A percentile compares a stretch with the other conserved stretches of the same genome.
phyloP scores from a whole-genome alignment of 2,113 vertebrate genomes.

The Oryctolagus cuniculus region mOryCun1.1 NC_091445.1:82904501-82905000 shows the following conservation, averaged over 20 bases:
- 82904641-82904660: not conserved
- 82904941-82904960: not conserved
- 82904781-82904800: slow-evolving; percentile 34
- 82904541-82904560: not conserved
- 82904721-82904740: not conserved
- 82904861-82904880: slow-evolving; percentile 5
- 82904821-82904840: not conserved
- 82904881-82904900: slow-evolving; percentile 40
- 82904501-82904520: not conserved
- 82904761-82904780: not conserved
- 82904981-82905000: slow-evolving; percentile 1
- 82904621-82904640: not conserved
- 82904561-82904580: not conserved
- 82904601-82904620: not conserved
- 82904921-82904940: not conserved
- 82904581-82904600: slow-evolving; percentile 6
- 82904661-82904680: not conserved
- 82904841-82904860: slow-evolving; percentile 26
- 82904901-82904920: slow-evolving; percentile 60
- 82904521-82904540: not conserved
- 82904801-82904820: slow-evolving; percentile 8
- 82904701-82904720: not conserved
- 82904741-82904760: not conserved
- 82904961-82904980: slow-evolving; percentile 4
- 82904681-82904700: not conserved